Evolutionary conservation across 2,888 invertebrate genomes (phyloP).

Genomic region (Chrysolina haemoptera): DNA sequence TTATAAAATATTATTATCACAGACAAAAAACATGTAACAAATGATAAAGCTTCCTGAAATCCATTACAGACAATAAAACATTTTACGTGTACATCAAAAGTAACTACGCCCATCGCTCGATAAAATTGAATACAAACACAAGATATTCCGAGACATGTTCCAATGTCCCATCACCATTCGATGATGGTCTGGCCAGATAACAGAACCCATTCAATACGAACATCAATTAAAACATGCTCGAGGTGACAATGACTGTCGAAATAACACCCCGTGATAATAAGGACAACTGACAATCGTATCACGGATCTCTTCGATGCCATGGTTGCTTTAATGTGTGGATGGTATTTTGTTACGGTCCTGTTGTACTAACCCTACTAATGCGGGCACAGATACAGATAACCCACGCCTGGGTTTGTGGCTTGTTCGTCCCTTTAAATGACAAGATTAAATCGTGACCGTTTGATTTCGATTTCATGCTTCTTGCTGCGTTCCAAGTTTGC

Average conservation of each 20-base stretch:
- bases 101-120: neutral
- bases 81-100: no score
- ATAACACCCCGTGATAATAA: conserved; percentile 58
- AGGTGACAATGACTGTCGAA: conserved; percentile 63
- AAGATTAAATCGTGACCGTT: conserved; percentile 25
- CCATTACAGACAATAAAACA: no score
- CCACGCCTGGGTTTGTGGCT: conserved; percentile 43
- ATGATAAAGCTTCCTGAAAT: no score
- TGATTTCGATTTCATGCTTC: conserved; percentile 24
- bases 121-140: neutral
- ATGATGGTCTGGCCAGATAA: conserved; percentile 17
- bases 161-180: neutral
- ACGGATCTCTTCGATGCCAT: conserved; percentile 56
- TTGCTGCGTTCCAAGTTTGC: neutral
- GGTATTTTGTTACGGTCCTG: conserved; percentile 59
- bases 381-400: conserved; percentile 55
- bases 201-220: conserved; percentile 2
- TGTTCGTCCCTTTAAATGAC: conserved; percentile 24
- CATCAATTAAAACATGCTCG: conserved; percentile 24
- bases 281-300: conserved; percentile 61
- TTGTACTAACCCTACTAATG: conserved; percentile 53
- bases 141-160: neutral
- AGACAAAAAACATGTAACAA: no score
- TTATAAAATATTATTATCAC: no score
- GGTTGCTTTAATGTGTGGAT: conserved; percentile 55